Base-by-base conservation (phyloP, 23 tunicate species). In the Trididemnum miniatum region DNA sequence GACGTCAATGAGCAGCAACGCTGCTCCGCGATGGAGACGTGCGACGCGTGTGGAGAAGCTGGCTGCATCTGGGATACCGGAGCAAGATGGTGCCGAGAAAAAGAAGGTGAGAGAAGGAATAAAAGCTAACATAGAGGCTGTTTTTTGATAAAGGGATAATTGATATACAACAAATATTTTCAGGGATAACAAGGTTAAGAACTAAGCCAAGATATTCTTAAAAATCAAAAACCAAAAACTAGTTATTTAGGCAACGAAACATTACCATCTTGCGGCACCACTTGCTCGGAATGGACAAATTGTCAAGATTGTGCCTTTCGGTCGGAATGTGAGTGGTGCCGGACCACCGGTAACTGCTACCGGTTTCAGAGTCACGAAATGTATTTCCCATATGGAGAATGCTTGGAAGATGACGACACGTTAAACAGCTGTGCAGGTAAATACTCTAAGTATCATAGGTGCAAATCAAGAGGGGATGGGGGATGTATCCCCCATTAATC, bases 321-420 rank as follows among this genome's bases (percentile, higher is more conserved):
- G 18, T 32, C 57, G 15, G 20, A 34, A 1, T 84, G 88, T 66
- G 5, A 4, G 31, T 90, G 96, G 96, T 90, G 96, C 51, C 82
- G 72, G 23, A 73, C 96, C 0, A 85, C 89, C 2, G 50, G 33
- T 1, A 90, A 86, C 20, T 90, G 96, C 40, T 35, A 57, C 33
- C 65, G 40, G 0, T n/a, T 1, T 1, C 79, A 7, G 1, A 25
- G 27, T 26, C 15, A 18, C 9, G 76, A 34, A 32, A 44, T 85
- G 15, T 57, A 36, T 0, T 85, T 71, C 80, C 86, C 96, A 0
- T 90, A 90, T 51, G 78, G 64, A 22, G 39, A 85, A 23, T 90
- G 96, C 63, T 25, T 35, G 75, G 28, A 62, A 3, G 15, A 20
- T 62, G 67, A 22, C n/a, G 26, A 22, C 26, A 62, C 67, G 15